Evolutionary conservation across 2,888 invertebrate species (phyloP).

Genomic region (Hypomecis atomaria): DNA sequence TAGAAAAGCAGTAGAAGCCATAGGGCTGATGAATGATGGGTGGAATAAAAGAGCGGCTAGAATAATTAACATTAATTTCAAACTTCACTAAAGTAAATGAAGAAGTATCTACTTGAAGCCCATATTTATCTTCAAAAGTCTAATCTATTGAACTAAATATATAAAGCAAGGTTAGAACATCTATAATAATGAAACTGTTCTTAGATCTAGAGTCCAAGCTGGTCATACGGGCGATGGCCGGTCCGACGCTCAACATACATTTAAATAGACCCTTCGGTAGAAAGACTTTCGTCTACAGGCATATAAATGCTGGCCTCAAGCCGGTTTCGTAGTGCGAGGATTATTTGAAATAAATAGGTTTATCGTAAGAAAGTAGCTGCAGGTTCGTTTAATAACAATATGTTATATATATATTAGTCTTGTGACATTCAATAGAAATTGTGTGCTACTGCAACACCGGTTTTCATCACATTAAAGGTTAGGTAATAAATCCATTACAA

Average conservation of each 20-base stretch:
- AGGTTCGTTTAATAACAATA: not conserved
- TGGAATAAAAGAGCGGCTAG: too few species aligned
- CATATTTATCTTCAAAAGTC: too few species aligned
- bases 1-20: too few species aligned
- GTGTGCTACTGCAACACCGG: too few species aligned
- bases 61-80: too few species aligned
- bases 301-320: constrained; percentile 51
- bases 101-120: too few species aligned
- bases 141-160: not conserved
- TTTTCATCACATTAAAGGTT: too few species aligned
- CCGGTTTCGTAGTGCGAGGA: constrained; percentile 54
- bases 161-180: constrained; percentile 12
- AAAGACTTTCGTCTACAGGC: constrained; percentile 56
- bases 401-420: too few species aligned
- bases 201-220: constrained; percentile 61
- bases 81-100: too few species aligned
- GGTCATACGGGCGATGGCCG: constrained; percentile 67
- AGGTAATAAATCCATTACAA: too few species aligned
- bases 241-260: constrained; percentile 59
- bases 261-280: constrained; percentile 52
- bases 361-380: constrained; percentile 17
- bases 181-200: constrained; percentile 35
- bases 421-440: too few species aligned
- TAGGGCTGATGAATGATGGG: too few species aligned
- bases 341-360: constrained; percentile 50